A percentile compares a stretch with the other conserved stretches of the same genome.
Evolutionary conservation across 2,888 invertebrate genomes (phyloP).

Genomic region (Endomychus coccineus): DNA sequence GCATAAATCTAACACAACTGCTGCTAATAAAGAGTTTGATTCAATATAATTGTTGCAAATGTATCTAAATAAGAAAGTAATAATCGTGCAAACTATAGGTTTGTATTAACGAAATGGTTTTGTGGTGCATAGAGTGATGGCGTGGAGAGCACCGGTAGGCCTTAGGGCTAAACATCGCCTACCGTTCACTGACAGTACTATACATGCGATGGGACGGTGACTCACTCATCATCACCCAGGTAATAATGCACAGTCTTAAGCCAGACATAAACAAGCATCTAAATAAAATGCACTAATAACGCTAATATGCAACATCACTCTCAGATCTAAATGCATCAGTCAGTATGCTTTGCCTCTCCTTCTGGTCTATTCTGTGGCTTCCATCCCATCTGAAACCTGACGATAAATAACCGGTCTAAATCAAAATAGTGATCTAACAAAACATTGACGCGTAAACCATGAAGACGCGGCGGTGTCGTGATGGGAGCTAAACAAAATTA

Average conservation of each 20-base stretch:
- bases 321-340: constrained; percentile 18
- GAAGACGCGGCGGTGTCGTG: constrained; percentile 32
- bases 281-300: constrained; percentile 18
- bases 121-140: constrained; percentile 42
- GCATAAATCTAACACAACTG: no score
- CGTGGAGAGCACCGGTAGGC: no score
- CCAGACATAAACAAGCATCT: constrained; percentile 35
- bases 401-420: constrained; percentile 25
- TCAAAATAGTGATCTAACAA: no score
- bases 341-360: constrained; percentile 40
- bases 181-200: no score
- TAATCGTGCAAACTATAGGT: no score
- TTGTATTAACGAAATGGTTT: no score
- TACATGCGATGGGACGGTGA: not conserved
- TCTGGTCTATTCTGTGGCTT: constrained; percentile 42
- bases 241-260: constrained; percentile 40
- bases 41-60: no score
- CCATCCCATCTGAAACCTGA: constrained; percentile 40
- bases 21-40: no score
- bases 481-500: constrained; percentile 16
- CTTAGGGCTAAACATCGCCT: no score
- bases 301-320: constrained; percentile 1
- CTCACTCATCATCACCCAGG: constrained; percentile 25
- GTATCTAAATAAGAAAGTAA: no score
- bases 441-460: no score